phyloP scores from a whole-genome alignment of 2,113 vertebrate species.

The Bungarus multicinctus region DNA sequence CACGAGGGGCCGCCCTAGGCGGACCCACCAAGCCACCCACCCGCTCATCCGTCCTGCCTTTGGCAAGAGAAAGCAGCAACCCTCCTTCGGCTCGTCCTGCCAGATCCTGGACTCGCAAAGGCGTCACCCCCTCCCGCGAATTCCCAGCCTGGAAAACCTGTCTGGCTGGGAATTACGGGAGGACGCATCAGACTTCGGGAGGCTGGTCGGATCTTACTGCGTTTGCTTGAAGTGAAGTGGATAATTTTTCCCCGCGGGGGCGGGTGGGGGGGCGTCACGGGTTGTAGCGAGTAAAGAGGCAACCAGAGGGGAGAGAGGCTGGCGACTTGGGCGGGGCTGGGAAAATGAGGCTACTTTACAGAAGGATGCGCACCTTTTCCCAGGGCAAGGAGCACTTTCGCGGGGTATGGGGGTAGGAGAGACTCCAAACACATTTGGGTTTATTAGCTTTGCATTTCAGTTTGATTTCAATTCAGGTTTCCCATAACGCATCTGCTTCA shows the following conservation, averaged over 20 bases:
- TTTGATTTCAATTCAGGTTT: not conserved
- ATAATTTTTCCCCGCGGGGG: not conserved
- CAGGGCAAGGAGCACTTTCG: not conserved
- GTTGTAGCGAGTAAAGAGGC: not conserved
- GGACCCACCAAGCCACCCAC: not conserved
- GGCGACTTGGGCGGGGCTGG: not conserved
- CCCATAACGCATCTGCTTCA: not conserved
- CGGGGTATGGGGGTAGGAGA: too few relatives aligned
- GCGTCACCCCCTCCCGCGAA: not conserved
- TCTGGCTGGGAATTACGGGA: not conserved
- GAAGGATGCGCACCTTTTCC: not conserved
- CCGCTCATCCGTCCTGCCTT: not conserved
- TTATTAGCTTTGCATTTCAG: not conserved
- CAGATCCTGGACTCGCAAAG: not conserved
- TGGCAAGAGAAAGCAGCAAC: not conserved
- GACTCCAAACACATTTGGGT: not conserved
- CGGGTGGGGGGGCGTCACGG: not conserved
- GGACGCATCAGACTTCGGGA: not conserved
- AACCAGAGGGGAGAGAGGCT: not conserved
- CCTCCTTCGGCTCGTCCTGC: not conserved
- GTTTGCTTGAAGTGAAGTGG: not conserved
- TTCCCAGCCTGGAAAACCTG: not conserved
- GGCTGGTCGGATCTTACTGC: not conserved
- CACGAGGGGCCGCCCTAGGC: not conserved
- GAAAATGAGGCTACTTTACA: not conserved